These are phyloP conservation scores for Micropterix aruncella DNA, from an alignment of 2,888 invertebrate genomes.

Conservation along the genomic window DNA sequence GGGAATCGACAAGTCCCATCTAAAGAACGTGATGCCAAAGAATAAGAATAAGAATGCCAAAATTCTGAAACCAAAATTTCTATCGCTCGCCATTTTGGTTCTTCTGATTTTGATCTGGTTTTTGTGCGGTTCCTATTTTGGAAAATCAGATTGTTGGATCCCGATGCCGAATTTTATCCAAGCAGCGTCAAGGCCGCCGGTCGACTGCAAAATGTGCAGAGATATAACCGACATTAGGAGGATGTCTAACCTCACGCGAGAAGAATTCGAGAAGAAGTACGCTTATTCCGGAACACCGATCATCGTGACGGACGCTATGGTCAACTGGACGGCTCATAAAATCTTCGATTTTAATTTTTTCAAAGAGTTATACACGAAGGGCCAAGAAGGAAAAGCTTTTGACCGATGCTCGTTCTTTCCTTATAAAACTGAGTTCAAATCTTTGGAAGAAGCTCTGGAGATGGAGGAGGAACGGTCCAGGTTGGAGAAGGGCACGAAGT, in stretches of 20 bases:
- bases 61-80: not conserved
- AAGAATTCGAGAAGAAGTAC: slow-evolving; percentile 56
- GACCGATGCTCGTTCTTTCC: slow-evolving; percentile 86
- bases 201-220: slow-evolving; percentile 65
- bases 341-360: slow-evolving; percentile 77
- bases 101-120: not conserved
- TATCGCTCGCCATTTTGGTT: not conserved
- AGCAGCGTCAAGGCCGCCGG: slow-evolving; percentile 58
- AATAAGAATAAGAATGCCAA: not conserved
- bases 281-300: slow-evolving; percentile 72
- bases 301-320: slow-evolving; percentile 70
- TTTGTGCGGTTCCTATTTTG: not conserved
- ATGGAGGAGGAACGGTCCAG: slow-evolving; percentile 62
- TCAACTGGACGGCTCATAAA: slow-evolving; percentile 65
- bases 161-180: slow-evolving; percentile 22
- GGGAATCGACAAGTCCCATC: not conserved
- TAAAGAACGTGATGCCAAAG: not conserved
- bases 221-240: slow-evolving; percentile 48
- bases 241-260: slow-evolving; percentile 48
- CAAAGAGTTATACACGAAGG: slow-evolving; percentile 54
- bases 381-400: slow-evolving; percentile 34
- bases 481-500: slow-evolving; percentile 39
- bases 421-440: slow-evolving; percentile 74
- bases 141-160: slow-evolving; percentile 9
- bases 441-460: slow-evolving; percentile 65